Conservation (phyloP, 1,140 invertebrate species). For the Hesperophylax magnus region DNA sequence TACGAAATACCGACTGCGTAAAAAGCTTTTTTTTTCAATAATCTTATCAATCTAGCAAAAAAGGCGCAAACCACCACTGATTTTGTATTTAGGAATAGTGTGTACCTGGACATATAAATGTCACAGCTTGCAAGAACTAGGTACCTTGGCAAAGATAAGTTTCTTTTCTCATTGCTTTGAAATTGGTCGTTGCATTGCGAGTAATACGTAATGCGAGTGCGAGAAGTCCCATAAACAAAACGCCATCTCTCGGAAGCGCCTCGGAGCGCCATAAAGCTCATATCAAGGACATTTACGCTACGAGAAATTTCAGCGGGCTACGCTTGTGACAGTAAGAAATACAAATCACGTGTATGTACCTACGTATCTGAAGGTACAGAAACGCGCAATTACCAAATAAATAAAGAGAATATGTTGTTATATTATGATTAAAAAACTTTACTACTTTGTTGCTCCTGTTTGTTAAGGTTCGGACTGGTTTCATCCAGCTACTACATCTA, state of each 20-base stretch:
- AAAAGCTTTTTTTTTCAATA: too few relatives aligned
- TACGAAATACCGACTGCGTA: too few relatives aligned
- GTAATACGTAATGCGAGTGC: background rate
- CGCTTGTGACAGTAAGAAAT: constrained; percentile 54
- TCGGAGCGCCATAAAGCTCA: constrained; percentile 15
- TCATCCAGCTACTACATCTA: too few relatives aligned
- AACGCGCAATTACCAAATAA: background rate
- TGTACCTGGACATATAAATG: too few relatives aligned
- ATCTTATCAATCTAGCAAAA: too few relatives aligned
- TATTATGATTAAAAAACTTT: constrained; percentile 39
- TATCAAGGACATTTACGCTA: constrained; percentile 31
- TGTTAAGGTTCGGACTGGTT: too few relatives aligned
- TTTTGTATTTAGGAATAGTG: too few relatives aligned
- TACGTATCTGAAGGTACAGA: constrained; percentile 32
- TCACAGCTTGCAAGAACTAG: background rate
- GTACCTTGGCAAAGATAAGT: background rate
- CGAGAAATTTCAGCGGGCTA: constrained; percentile 43
- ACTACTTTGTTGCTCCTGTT: too few relatives aligned
- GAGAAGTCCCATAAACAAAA: background rate
- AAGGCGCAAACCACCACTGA: too few relatives aligned
- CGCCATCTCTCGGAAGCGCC: background rate
- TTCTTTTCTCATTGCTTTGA: background rate
- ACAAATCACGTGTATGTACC: constrained; percentile 54
- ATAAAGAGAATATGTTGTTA: constrained; percentile 31
- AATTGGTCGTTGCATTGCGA: background rate